Percentiles rank a stretch among this genome's conserved stretches.
Conservation (phyloP, 2,113 vertebrate species). For the Tetrao urogallus region DNA sequence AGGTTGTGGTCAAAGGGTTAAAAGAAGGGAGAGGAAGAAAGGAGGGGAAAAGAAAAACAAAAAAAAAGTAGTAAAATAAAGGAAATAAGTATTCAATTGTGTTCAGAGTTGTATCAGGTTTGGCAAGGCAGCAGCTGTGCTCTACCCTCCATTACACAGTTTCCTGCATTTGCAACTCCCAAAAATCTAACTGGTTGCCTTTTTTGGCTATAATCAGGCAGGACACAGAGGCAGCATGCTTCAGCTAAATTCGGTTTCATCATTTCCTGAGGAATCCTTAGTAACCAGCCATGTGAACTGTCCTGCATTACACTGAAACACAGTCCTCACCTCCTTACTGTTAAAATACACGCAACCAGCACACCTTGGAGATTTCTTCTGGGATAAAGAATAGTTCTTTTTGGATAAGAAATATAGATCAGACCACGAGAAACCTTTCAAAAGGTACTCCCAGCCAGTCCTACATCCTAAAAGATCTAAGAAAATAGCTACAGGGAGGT, state of each 20-base stretch:
- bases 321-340: background rate
- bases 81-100: conserved; percentile 14
- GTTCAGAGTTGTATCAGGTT: conserved; percentile 46
- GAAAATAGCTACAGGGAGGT: background rate
- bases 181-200: conserved; percentile 80
- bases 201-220: conserved; percentile 83
- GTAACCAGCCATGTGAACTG: conserved; percentile 71
- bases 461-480: background rate
- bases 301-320: conserved; percentile 52
- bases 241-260: conserved; percentile 77
- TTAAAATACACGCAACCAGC: background rate
- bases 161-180: conserved; percentile 77
- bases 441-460: background rate
- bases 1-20: conserved; percentile 22
- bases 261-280: conserved; percentile 82
- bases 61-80: background rate
- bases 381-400: background rate
- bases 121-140: conserved; percentile 55
- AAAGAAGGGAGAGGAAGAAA: background rate
- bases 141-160: conserved; percentile 59
- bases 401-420: background rate
- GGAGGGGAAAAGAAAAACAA: background rate
- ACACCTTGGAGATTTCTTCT: background rate
- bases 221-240: conserved; percentile 64
- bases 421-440: background rate